phyloP scores from a whole-genome alignment of 2,888 invertebrate species.

The Holacanthella duospinosa region DNA sequence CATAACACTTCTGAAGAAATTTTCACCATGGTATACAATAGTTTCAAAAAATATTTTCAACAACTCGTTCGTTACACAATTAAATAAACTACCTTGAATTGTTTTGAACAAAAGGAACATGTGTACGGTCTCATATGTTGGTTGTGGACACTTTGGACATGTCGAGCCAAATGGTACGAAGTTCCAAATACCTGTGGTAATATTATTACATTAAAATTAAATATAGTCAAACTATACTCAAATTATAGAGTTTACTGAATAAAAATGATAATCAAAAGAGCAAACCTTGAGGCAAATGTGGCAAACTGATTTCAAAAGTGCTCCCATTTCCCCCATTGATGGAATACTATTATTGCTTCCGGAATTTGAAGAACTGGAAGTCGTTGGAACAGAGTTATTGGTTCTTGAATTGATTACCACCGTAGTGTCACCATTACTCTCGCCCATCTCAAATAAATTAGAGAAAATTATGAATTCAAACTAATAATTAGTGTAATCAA shows the following conservation, averaged over 20 bases:
- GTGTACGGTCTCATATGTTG: constrained; percentile 30
- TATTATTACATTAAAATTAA: too few species aligned
- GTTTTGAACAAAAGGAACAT: constrained; percentile 27
- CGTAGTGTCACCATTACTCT: constrained; percentile 17
- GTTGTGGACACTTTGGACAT: constrained; percentile 32
- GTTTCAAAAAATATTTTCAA: neutral
- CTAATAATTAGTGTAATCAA: too few species aligned
- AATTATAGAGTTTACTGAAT: too few species aligned
- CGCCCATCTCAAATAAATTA: constrained; percentile 13
- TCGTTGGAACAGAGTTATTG: constrained; percentile 6
- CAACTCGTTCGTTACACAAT: neutral
- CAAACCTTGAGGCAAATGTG: constrained; percentile 32
- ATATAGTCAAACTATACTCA: neutral
- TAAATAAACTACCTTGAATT: constrained; percentile 19
- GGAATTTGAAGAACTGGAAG: neutral
- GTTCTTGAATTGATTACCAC: constrained; percentile 11
- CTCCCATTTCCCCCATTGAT: constrained; percentile 31
- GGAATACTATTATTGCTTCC: constrained; percentile 9
- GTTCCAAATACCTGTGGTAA: constrained; percentile 32
- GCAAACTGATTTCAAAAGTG: constrained; percentile 29
- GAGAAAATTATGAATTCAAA: neutral
- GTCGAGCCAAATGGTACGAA: constrained; percentile 28
- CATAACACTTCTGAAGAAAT: too few species aligned
- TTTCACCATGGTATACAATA: neutral
- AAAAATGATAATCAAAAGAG: too few species aligned